Conservation (phyloP, 2,113 vertebrate species). For the Gobius niger region DNA sequence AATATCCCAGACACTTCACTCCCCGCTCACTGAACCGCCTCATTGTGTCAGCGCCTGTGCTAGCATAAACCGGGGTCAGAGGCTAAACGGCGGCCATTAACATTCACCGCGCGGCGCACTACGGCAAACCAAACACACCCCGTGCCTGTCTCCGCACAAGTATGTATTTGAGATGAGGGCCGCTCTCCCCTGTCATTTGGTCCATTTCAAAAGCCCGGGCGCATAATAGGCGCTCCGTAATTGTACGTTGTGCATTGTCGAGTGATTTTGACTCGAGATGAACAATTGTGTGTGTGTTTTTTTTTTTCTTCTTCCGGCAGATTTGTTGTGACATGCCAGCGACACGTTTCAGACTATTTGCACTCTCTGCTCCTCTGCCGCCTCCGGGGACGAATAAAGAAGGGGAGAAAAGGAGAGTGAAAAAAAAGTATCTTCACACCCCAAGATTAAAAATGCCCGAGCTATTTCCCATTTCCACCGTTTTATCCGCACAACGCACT, state of each 20-base stretch:
- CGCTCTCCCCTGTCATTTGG: conserved; percentile 49
- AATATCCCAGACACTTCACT: conserved; percentile 45
- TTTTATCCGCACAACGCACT: conserved; percentile 23
- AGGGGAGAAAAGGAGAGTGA: conserved; percentile 12
- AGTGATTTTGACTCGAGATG: conserved; percentile 17
- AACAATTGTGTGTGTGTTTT: conserved; percentile 27
- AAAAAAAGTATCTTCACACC: conserved; percentile 44
- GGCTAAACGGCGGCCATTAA: conserved; percentile 67
- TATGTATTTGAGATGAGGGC: conserved; percentile 16
- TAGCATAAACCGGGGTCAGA: conserved; percentile 35
- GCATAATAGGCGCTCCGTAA: conserved; percentile 56
- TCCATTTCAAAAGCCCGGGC: conserved; percentile 46
- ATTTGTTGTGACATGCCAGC: conserved; percentile 46
- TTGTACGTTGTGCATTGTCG: conserved; percentile 16
- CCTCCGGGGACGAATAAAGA: conserved; percentile 32
- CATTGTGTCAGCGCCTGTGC: conserved; percentile 25
- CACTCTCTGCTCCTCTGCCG: conserved; percentile 18
- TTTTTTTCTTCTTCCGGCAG: conserved; percentile 21
- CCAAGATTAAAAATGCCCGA: conserved; percentile 49
- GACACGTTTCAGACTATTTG: conserved; percentile 35
- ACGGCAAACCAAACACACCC: conserved; percentile 35
- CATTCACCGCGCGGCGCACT: conserved; percentile 61
- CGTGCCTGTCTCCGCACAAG: conserved; percentile 12
- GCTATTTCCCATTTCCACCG: conserved; percentile 50
- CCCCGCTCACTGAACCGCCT: conserved; percentile 43